Evolutionary conservation across 2,888 invertebrate genomes (phyloP).

Genomic region (Allacma fusca): DNA sequence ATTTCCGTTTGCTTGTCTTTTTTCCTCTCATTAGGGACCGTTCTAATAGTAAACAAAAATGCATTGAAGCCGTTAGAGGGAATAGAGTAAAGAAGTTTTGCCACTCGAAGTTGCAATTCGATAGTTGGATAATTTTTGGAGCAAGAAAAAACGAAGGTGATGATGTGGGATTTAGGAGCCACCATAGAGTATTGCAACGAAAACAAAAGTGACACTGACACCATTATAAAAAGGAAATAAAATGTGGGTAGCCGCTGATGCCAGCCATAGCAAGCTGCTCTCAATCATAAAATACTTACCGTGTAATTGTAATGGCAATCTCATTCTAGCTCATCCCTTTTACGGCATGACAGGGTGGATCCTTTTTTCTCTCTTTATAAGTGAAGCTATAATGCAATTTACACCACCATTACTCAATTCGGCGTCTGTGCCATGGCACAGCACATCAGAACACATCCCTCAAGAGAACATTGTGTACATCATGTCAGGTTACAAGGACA

Average conservation of each 20-base stretch:
- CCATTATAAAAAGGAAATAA: slow-evolving; percentile 42
- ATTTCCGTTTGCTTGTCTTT: no score
- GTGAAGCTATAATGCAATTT: slow-evolving; percentile 20
- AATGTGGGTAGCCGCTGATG: slow-evolving; percentile 35
- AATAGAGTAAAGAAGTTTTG: no score
- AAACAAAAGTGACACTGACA: slow-evolving; percentile 42
- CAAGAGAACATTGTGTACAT: slow-evolving; percentile 23
- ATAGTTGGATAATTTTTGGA: neutral
- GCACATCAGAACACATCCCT: neutral
- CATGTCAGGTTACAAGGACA: slow-evolving; percentile 24
- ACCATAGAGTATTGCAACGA: neutral
- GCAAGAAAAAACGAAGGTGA: slow-evolving; percentile 8
- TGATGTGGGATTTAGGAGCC: neutral
- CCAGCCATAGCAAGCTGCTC: slow-evolving; percentile 5
- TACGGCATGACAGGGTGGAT: slow-evolving; percentile 44
- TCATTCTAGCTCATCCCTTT: slow-evolving; percentile 32
- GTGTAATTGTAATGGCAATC: slow-evolving; percentile 32
- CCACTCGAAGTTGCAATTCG: neutral
- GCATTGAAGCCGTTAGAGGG: neutral
- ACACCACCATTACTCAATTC: slow-evolving; percentile 21
- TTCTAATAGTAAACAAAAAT: no score
- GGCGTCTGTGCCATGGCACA: neutral
- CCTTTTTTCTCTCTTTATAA: slow-evolving; percentile 24
- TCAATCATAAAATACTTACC: slow-evolving; percentile 34
- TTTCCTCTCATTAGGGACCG: no score